These are phyloP conservation scores for Zapus hudsonius DNA, from an alignment of 2,113 vertebrate genomes.

Conservation along the genomic window DNA sequence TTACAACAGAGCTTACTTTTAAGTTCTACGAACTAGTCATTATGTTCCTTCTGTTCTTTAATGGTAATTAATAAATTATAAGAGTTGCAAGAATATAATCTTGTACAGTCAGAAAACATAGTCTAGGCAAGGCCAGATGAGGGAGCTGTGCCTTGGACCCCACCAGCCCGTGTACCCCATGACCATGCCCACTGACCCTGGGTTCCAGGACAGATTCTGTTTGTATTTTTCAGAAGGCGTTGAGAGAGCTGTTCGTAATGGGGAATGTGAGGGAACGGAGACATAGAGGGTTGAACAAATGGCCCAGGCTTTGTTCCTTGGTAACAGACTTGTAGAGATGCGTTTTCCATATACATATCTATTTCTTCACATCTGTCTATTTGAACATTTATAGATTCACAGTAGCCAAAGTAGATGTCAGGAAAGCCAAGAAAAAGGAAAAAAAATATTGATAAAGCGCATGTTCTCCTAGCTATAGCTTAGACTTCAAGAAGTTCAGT, in stretches of 20 bases:
- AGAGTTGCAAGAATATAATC: background rate
- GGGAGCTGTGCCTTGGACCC: too few relatives aligned
- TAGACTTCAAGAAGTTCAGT: background rate
- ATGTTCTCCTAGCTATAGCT: background rate
- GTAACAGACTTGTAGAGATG: background rate
- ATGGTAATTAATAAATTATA: background rate
- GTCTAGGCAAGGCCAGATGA: too few relatives aligned
- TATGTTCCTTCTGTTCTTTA: background rate
- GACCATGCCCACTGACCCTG: too few relatives aligned
- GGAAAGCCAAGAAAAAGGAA: background rate
- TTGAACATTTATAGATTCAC: background rate
- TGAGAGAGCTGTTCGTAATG: background rate
- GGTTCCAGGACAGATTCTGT: too few relatives aligned
- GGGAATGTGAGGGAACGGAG: background rate
- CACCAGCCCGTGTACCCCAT: too few relatives aligned
- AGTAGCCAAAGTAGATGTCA: background rate
- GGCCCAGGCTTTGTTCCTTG: background rate
- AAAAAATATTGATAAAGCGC: background rate
- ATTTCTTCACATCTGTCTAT: background rate
- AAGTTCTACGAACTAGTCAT: background rate
- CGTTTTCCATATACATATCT: background rate
- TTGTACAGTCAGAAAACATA: background rate
- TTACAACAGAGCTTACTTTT: constrained; percentile 3
- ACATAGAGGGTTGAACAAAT: background rate
- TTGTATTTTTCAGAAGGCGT: too few relatives aligned